Base-by-base conservation (phyloP, 2,888 invertebrate species). In the Drosophila paranaensis region DNA sequence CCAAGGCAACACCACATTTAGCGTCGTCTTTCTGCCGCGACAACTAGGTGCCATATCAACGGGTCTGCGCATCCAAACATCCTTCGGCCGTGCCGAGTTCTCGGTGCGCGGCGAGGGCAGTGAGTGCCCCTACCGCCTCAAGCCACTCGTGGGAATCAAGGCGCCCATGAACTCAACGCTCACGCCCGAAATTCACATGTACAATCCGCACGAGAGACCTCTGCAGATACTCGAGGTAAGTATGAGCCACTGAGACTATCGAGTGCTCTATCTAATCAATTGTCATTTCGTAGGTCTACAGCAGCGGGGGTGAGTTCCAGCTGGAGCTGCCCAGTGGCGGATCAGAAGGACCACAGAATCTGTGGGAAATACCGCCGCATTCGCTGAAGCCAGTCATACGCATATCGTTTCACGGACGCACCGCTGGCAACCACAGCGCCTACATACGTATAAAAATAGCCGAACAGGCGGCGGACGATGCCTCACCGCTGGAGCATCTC, bases 11-110 rank as follows among this genome's bases (percentile, higher is more conserved):
- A 98, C 99, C 77, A 96, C 97, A 75, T 98, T 99, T 93, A 98
- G 96, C 94, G 97, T 99, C 89, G 97, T 98, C 81, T 99, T 98
- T 94, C 94, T 99, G 88, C 98, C 98, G 40, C 95, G 98, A 90
- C 96, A 96, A 93, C 96, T 97, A 93, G 98, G 98, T 74, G 95
- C 95, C 90, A 96, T 97, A 79, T 95, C 97, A 92, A 97, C 97
- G 92, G 96, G 95, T 92, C 95, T 99, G 90, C 97, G 96, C 93
- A 97, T 99, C 91, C 98, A 98, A 93, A 98, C 99, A 42, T 98
- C 98, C 71, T 96, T 96, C 93, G 99, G 99, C 77, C 96, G 97
- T 83, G 95, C 97, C 92, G 96, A 96, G 93, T 97, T 98, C 93
- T 95, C 96, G 90, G 97, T 98, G 80, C 95, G 95, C 88, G 97